A percentile compares a stretch with the other conserved stretches of the same genome.
Conservation (phyloP, 2,888 invertebrate genomes). For the Crematogaster levior region DNA sequence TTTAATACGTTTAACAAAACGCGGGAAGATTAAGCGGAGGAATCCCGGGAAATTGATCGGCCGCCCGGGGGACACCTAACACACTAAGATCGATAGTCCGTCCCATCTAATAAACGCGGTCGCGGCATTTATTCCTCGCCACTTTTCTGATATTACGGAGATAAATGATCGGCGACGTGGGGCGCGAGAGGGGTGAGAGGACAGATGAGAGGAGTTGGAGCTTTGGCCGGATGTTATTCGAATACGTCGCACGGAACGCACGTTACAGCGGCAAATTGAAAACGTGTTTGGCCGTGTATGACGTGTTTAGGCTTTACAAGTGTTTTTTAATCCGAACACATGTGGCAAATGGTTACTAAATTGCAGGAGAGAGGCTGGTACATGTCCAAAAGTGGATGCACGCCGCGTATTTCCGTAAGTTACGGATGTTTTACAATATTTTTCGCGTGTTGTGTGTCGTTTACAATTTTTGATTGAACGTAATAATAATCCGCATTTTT, state of each 20-base stretch:
- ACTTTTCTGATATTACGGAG: constrained; percentile 53
- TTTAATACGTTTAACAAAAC: constrained; percentile 67
- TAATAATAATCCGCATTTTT: not conserved
- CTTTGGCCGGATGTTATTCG: constrained; percentile 7
- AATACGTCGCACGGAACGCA: constrained; percentile 38
- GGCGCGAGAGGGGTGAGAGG: not conserved
- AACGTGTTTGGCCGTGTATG: constrained; percentile 44
- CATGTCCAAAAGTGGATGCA: not conserved
- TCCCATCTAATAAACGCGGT: constrained; percentile 52
- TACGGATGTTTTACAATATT: not conserved
- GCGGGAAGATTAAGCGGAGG: constrained; percentile 59
- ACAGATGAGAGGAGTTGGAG: not conserved
- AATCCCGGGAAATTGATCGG: constrained; percentile 71
- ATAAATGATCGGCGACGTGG: constrained; percentile 49
- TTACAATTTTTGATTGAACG: not conserved
- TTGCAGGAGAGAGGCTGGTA: not conserved
- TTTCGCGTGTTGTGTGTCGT: not conserved
- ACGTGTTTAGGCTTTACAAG: constrained; percentile 39
- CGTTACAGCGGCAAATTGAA: constrained; percentile 45
- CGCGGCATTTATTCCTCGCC: constrained; percentile 54
- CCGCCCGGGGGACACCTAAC: constrained; percentile 41
- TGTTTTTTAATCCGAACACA: constrained; percentile 32
- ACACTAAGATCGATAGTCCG: constrained; percentile 63
- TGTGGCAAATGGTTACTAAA: constrained; percentile 6
- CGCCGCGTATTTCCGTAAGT: not conserved